A percentile compares a stretch with the other conserved stretches of the same genome.
These are phyloP conservation scores for Cepaea hortensis DNA, from an alignment of 2,888 invertebrate species.

Conservation along the genomic window DNA sequence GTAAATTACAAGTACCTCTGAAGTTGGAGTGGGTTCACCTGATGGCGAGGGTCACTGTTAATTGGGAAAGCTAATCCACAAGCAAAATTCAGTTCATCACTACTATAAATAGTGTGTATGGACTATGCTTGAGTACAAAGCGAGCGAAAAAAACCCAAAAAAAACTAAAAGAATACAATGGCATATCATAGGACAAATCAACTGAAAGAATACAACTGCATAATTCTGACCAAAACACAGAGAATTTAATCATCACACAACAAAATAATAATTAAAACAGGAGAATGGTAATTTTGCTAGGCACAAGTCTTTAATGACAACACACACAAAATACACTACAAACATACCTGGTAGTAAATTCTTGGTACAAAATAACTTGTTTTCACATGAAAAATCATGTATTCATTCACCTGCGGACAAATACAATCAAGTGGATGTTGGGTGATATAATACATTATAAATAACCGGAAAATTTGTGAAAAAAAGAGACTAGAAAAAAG, in stretches of 20 bases:
- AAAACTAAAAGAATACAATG: not conserved
- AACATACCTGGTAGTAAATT: constrained; percentile 87
- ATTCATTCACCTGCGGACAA: constrained; percentile 87
- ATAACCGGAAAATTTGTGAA: no score
- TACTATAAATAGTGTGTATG: not conserved
- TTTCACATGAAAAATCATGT: constrained; percentile 94
- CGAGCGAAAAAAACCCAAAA: no score
- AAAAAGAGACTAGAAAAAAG: not conserved
- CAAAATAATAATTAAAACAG: not conserved
- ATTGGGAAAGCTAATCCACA: no score
- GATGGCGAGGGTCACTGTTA: no score
- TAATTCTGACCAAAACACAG: no score
- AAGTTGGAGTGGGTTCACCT: no score
- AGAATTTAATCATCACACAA: no score
- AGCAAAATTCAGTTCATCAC: no score
- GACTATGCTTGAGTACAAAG: no score
- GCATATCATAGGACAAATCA: not conserved
- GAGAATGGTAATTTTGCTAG: not conserved
- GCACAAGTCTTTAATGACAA: not conserved
- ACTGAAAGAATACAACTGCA: not conserved
- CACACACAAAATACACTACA: not conserved
- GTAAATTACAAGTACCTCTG: no score
- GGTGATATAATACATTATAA: no score
- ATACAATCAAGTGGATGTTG: not conserved
- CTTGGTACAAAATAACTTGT: constrained; percentile 92